These are phyloP conservation scores for Galagoides demidoff DNA, from an alignment of 2,797 vertebrate species.

Conservation along the genomic window DNA sequence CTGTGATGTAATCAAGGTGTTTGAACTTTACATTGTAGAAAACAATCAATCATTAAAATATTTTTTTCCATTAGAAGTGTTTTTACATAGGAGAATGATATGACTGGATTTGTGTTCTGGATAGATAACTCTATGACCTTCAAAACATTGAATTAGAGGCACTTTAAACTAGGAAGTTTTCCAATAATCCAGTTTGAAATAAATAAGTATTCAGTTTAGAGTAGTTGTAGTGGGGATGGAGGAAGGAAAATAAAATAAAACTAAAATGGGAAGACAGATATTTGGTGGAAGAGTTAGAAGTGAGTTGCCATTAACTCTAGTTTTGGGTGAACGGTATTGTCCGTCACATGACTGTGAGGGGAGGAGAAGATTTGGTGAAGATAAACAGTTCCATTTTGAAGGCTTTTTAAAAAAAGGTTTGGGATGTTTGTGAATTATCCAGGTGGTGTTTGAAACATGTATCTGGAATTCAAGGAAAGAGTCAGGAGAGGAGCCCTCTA, in stretches of 20 bases:
- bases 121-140: background rate
- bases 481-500: background rate
- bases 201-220: background rate
- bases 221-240: background rate
- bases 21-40: background rate
- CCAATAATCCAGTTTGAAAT: background rate
- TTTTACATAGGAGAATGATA: conserved; percentile 6
- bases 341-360: background rate
- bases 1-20: background rate
- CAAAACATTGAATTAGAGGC: background rate
- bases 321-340: background rate
- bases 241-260: background rate
- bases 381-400: conserved; percentile 26
- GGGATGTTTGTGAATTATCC: background rate
- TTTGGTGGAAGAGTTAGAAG: background rate
- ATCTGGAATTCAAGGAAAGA: background rate
- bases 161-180: conserved; percentile 26
- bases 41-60: background rate
- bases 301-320: background rate
- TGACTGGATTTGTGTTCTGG: conserved; percentile 11
- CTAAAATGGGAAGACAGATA: background rate
- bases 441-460: background rate
- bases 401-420: background rate
- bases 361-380: background rate
- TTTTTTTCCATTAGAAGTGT: background rate